Base-by-base conservation (phyloP, 2,113 vertebrate species). In the Brachyhypopomus gauderio region DNA sequence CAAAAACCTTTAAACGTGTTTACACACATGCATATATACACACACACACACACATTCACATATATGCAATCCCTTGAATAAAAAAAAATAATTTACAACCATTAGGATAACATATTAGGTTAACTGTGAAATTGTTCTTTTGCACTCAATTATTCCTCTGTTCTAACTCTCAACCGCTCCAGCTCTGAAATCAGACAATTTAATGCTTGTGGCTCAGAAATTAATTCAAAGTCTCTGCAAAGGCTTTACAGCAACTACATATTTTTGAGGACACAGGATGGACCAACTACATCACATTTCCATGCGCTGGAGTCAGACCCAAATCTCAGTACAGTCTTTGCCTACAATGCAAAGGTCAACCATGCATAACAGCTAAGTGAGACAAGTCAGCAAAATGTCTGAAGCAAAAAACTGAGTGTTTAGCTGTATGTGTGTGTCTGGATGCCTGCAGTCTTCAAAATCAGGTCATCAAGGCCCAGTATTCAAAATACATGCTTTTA, bases 401-500 rank as follows among this genome's bases (percentile, higher is more conserved):
- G 36, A 48, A 59, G 30, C 69, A 75, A 56, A 56, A 52, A 75
- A 73, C 66, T 73, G 48, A 77, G 41, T 41, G 41, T 41, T 41
- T 41, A 41, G 22, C 38, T 45, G 20, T 48, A 34, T 63, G 69
- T 69, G 45, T 38, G 72, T 41, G 25, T 17, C 52, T 64, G 48
- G 55, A 36, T 59, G 72, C 59, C 72, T 76, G 73, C 45, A 12
- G 30, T 58, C 30, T 63, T 74, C 38, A 58, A 79, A 76, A 66
- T 69, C 66, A 75, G 27, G 66, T 30, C 73, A 73, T 60, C 75
- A 64, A 3, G 23, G 72, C 36, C 70, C 59, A 58, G 22, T 9
- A 70, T 71, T 75, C n/a, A 85, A 52, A 38, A 72, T 56, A 59
- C 25, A 75, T 78, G 76, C 71, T 81, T 71, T 79, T 25, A 71